phyloP scores from a whole-genome alignment of 2,888 invertebrate genomes.

The Terebella lapidaria region DNA sequence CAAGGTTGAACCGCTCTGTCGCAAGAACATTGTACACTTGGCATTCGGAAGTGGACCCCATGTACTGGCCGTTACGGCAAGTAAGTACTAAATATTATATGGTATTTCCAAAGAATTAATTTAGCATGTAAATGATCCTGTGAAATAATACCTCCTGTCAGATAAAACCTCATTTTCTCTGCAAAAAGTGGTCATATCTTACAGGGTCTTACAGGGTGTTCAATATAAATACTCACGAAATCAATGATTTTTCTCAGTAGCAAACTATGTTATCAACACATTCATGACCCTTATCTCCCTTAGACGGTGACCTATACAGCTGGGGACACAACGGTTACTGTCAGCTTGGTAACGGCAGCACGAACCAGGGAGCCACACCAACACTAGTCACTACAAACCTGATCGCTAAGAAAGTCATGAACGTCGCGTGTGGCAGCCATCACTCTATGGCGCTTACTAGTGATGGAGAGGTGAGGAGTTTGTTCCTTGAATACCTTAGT shows the following conservation, averaged over 20 bases:
- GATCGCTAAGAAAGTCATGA: conserved; percentile 55
- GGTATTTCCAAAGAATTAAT: no score
- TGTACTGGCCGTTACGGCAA: conserved; percentile 59
- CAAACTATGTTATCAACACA: no score
- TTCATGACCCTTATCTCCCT: no score
- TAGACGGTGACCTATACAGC: conserved; percentile 58
- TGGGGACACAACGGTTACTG: conserved; percentile 63
- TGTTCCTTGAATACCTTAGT: neutral
- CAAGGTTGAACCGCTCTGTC: conserved; percentile 57
- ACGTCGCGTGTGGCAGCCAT: conserved; percentile 61
- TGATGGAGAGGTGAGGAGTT: conserved; percentile 58
- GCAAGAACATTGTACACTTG: conserved; percentile 58
- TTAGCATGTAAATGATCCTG: no score
- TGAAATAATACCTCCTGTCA: no score
- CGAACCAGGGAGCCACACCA: conserved; percentile 58
- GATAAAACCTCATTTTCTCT: no score
- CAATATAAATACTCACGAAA: no score
- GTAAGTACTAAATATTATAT: conserved; percentile 34
- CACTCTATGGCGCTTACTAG: conserved; percentile 60
- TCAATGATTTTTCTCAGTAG: no score
- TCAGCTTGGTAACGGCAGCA: conserved; percentile 60
- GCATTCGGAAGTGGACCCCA: conserved; percentile 62
- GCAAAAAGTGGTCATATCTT: no score
- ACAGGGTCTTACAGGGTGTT: no score
- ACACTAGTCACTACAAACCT: conserved; percentile 55